Evolutionary conservation across 2,113 vertebrate species (phyloP).

Genomic region (Cervus canadensis): DNA sequence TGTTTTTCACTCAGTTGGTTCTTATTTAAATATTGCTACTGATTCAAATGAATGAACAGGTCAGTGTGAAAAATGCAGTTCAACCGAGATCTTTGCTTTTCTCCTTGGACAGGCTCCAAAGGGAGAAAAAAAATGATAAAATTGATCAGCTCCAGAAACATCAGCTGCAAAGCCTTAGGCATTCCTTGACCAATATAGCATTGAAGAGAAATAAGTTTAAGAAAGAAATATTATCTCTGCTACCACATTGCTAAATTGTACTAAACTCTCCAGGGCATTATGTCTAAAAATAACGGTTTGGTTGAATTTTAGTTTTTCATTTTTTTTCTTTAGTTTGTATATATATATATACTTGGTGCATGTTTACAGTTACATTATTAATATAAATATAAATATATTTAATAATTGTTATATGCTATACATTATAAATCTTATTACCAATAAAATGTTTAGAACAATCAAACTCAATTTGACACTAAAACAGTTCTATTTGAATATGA

Average conservation of each 20-base stretch:
- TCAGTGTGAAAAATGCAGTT: not conserved
- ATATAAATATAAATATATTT: not conserved
- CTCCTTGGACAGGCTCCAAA: not conserved
- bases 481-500: not conserved
- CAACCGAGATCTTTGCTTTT: not conserved
- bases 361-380: not conserved
- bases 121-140: not conserved
- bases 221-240: not conserved
- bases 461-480: not conserved
- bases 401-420: not conserved
- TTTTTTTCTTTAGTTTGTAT: not conserved
- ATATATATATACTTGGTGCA: not conserved
- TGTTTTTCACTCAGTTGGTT: slow-evolving; percentile 5
- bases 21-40: not conserved
- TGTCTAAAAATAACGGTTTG: not conserved
- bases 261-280: not conserved
- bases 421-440: not conserved
- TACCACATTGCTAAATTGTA: not conserved
- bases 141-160: slow-evolving; percentile 28
- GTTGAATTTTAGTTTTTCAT: not conserved
- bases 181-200: not conserved
- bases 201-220: slow-evolving; percentile 23
- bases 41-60: not conserved
- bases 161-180: slow-evolving; percentile 23
- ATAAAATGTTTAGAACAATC: not conserved